phyloP scores from a whole-genome alignment of 2,113 vertebrate species.

The Cyanocitta stelleri region DNA sequence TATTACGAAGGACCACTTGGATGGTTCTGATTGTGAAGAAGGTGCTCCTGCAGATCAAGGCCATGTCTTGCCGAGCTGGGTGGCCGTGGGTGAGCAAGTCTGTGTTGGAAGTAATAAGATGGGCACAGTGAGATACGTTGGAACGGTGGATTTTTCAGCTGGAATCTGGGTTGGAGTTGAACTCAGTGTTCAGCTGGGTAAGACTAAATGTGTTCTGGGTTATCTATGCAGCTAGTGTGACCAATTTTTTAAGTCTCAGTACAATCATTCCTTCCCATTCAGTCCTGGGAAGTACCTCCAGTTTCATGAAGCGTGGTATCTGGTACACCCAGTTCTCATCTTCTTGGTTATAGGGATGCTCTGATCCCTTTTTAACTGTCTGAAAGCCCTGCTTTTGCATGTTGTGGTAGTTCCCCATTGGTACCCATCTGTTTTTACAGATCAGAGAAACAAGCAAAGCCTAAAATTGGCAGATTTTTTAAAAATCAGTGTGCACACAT shows the following conservation, averaged over 20 bases:
- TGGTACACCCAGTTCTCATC: background rate
- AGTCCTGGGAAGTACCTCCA: background rate
- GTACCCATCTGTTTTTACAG: background rate
- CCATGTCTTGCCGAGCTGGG: conserved; percentile 66
- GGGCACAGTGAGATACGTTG: conserved; percentile 76
- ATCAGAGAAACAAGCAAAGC: background rate
- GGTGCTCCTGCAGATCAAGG: conserved; percentile 62
- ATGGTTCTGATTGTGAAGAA: conserved; percentile 72
- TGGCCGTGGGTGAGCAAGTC: conserved; percentile 77
- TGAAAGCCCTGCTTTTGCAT: background rate
- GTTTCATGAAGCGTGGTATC: background rate
- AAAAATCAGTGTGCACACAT: accelerated
- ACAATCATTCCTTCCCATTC: background rate
- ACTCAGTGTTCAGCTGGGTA: conserved; percentile 80
- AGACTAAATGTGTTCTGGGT: conserved; percentile 15
- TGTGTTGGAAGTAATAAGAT: conserved; percentile 78
- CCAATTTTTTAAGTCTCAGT: background rate
- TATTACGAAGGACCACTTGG: conserved; percentile 26
- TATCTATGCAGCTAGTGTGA: background rate
- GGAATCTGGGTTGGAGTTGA: conserved; percentile 83
- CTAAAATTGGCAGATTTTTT: background rate
- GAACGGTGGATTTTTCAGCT: conserved; percentile 82
- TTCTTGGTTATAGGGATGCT: background rate
- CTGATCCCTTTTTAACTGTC: background rate
- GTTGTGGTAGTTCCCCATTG: accelerated